phyloP scores from a whole-genome alignment of 2,113 vertebrate genomes.

The Takifugu bimaculatus region DNA sequence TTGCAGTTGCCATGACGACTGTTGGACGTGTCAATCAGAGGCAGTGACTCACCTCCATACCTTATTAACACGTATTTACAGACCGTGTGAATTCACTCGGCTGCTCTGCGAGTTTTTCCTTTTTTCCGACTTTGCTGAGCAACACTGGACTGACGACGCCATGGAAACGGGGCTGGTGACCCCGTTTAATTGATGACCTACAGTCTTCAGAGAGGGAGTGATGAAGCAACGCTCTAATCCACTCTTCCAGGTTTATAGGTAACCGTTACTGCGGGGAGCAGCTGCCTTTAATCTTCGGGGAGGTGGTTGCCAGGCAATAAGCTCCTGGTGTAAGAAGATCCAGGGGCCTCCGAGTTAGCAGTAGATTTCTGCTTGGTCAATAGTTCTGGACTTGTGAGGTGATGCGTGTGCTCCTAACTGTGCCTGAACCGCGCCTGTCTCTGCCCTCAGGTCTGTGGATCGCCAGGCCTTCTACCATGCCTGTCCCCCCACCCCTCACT shows the following conservation, averaged over 20 bases:
- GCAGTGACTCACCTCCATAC: slow-evolving; percentile 49
- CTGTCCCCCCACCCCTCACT: slow-evolving; percentile 69
- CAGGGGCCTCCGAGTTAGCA: too few species aligned
- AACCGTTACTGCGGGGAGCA: slow-evolving; percentile 59
- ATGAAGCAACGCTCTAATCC: slow-evolving; percentile 50
- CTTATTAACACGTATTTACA: slow-evolving; percentile 14
- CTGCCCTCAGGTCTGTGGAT: slow-evolving; percentile 73
- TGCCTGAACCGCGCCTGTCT: neutral
- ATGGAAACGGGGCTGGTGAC: slow-evolving; percentile 27
- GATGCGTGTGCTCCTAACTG: too few species aligned
- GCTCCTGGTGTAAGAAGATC: too few species aligned
- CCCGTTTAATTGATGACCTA: slow-evolving; percentile 47
- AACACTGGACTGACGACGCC: neutral
- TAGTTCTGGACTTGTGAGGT: too few species aligned
- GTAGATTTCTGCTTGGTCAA: too few species aligned
- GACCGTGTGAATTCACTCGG: slow-evolving; percentile 1
- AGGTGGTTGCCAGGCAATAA: slow-evolving; percentile 56
- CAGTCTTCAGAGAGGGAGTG: slow-evolving; percentile 32
- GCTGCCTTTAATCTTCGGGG: slow-evolving; percentile 48
- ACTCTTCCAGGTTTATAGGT: slow-evolving; percentile 50
- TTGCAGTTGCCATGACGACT: slow-evolving; percentile 58
- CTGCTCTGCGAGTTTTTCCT: neutral
- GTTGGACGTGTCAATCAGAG: slow-evolving; percentile 48
- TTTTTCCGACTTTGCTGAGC: neutral
- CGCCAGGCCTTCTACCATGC: slow-evolving; percentile 75